Evolutionary conservation across 2,797 vertebrate genomes (phyloP).

Genomic region (Semotilus atromaculatus): DNA sequence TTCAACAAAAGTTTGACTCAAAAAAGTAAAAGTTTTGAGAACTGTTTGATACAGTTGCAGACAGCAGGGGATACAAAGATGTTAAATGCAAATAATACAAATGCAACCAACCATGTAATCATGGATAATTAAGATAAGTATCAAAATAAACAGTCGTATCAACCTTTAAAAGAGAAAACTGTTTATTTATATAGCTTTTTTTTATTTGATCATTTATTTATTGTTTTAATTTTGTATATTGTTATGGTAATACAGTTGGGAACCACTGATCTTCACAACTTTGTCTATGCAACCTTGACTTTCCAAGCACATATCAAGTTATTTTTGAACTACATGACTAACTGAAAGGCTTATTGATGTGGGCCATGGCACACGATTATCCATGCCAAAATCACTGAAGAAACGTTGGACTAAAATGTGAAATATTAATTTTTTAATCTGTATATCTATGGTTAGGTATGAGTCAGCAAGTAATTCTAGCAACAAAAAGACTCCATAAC

Average conservation of each 20-base stretch:
- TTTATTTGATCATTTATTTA: too few relatives aligned
- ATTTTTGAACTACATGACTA: not conserved
- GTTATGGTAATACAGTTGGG: not conserved
- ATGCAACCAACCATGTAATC: not conserved
- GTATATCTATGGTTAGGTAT: not conserved
- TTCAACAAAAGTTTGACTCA: not conserved
- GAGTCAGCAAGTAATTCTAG: slow-evolving; percentile 35
- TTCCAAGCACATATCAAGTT: not conserved
- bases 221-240: not conserved
- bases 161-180: not conserved
- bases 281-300: not conserved
- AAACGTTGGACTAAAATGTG: not conserved
- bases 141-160: not conserved
- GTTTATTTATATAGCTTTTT: too few relatives aligned
- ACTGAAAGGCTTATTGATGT: not conserved
- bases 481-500: slow-evolving; percentile 15
- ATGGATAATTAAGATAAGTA: not conserved
- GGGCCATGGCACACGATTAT: not conserved
- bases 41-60: not conserved
- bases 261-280: not conserved
- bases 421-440: not conserved
- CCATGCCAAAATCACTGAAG: not conserved
- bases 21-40: not conserved
- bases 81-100: not conserved
- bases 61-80: not conserved